phyloP scores from a whole-genome alignment of 64 coral and sea anemone genomes.

The Pocillopora damicornis region DNA sequence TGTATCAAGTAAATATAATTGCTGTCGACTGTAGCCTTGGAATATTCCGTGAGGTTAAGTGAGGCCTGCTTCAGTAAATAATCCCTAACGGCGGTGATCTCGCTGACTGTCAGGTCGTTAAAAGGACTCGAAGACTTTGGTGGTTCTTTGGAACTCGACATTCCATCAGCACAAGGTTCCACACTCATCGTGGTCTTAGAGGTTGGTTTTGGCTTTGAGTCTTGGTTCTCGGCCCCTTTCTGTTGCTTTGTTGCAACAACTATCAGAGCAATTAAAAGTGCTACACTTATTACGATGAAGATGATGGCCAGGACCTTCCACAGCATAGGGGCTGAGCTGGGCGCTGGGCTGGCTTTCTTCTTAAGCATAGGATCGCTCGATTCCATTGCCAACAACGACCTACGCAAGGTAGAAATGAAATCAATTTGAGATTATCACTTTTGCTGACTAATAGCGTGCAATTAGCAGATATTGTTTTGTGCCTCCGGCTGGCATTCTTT shows the following conservation, averaged over 20 bases:
- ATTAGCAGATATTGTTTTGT: too few relatives aligned
- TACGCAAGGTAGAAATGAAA: background rate
- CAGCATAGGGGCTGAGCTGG: background rate
- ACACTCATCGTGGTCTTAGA: too few relatives aligned
- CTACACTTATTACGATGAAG: slow-evolving; percentile 28
- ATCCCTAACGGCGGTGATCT: slow-evolving; percentile 10
- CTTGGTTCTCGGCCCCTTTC: background rate
- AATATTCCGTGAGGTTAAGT: background rate
- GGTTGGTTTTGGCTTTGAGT: background rate
- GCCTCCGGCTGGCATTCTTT: too few relatives aligned
- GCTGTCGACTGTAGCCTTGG: background rate
- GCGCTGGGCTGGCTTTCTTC: background rate
- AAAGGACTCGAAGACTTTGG: slow-evolving; percentile 33
- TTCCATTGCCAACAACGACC: background rate
- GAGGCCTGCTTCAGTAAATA: slow-evolving; percentile 13
- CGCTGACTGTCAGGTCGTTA: slow-evolving; percentile 30
- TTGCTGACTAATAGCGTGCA: too few relatives aligned
- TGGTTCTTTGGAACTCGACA: background rate
- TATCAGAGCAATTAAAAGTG: slow-evolving; percentile 48
- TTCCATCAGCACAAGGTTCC: slow-evolving; percentile 1
- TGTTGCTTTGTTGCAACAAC: slow-evolving; percentile 27
- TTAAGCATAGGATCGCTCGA: background rate
- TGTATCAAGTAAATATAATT: slow-evolving; percentile 69
- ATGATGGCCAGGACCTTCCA: slow-evolving; percentile 41
- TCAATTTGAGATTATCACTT: background rate